phyloP scores from a whole-genome alignment of 2,113 vertebrate genomes.

The Oriolus oriolus region DNA sequence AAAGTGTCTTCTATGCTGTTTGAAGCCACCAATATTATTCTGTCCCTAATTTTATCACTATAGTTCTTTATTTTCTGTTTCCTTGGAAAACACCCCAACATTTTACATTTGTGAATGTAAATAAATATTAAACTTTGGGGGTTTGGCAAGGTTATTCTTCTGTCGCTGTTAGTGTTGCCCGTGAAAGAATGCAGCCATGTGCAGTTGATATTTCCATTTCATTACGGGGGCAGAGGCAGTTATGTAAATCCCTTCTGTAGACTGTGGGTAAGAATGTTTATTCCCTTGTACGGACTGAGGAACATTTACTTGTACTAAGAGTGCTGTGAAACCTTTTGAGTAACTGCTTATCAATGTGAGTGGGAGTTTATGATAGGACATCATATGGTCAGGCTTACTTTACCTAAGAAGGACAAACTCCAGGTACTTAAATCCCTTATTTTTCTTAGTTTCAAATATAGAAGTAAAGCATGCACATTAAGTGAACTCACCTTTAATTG shows the following conservation, averaged over 20 bases:
- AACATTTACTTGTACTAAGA: neutral
- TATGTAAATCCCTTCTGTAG: neutral
- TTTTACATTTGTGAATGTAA: neutral
- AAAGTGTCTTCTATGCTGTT: neutral
- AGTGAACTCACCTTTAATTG: neutral
- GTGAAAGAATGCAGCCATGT: neutral
- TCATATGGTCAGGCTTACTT: neutral
- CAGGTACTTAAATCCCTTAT: neutral
- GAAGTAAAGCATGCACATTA: neutral
- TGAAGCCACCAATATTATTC: neutral
- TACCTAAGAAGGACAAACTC: neutral
- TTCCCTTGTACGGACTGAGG: neutral
- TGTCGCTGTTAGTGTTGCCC: neutral
- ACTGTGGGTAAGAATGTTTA: neutral
- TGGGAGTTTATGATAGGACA: neutral
- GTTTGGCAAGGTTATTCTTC: neutral
- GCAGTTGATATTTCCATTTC: conserved; percentile 2
- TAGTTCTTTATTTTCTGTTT: neutral
- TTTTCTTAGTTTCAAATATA: neutral
- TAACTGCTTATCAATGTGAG: neutral
- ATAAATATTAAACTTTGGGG: neutral
- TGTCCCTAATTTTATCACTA: neutral
- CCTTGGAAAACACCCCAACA: neutral
- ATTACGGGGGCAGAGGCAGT: neutral
- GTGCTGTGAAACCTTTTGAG: neutral